Percentiles rank a stretch among this genome's conserved stretches.
Conservation (phyloP, 1,140 invertebrate genomes). For the Hyposmocoma kahamanoa region DNA sequence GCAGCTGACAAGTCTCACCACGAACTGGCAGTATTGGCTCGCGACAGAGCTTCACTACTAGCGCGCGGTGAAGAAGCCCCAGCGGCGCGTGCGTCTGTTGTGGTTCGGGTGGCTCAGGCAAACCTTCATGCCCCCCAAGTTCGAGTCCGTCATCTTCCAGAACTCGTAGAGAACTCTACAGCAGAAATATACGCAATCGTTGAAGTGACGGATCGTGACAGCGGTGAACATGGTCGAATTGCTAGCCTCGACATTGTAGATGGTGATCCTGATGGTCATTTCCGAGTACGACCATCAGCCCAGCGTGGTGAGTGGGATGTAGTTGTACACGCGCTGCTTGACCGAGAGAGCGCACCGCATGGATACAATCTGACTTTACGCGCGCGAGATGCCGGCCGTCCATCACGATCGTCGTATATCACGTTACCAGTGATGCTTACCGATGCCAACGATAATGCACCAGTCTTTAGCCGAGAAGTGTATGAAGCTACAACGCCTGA, state of each 20-base stretch:
- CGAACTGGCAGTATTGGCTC: slow-evolving; percentile 85
- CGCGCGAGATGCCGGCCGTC: slow-evolving; percentile 88
- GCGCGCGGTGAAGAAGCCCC: slow-evolving; percentile 59
- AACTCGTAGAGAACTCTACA: slow-evolving; percentile 88
- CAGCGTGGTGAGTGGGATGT: slow-evolving; percentile 83
- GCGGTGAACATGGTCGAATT: slow-evolving; percentile 88
- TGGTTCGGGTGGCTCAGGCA: slow-evolving; percentile 86
- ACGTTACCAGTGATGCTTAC: slow-evolving; percentile 84
- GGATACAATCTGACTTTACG: slow-evolving; percentile 91
- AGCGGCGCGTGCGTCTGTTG: slow-evolving; percentile 77
- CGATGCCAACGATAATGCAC: slow-evolving; percentile 89
- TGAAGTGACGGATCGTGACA: slow-evolving; percentile 86
- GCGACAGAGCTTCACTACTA: slow-evolving; percentile 83
- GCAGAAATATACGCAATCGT: slow-evolving; percentile 93
- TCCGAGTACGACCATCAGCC: slow-evolving; percentile 79
- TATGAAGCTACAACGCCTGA: slow-evolving; percentile 93
- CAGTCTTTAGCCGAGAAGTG: slow-evolving; percentile 90
- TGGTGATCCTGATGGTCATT: slow-evolving; percentile 91
- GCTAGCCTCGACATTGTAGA: slow-evolving; percentile 89
- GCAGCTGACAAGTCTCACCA: slow-evolving; percentile 81
- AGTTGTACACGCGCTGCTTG: slow-evolving; percentile 83
- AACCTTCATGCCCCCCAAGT: slow-evolving; percentile 92
- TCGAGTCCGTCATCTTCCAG: slow-evolving; percentile 83
- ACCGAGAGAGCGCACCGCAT: slow-evolving; percentile 82
- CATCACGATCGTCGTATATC: slow-evolving; percentile 83